Evolutionary conservation across 2,797 vertebrate species (phyloP).

Genomic region (Hypotaenidia okinawae): DNA sequence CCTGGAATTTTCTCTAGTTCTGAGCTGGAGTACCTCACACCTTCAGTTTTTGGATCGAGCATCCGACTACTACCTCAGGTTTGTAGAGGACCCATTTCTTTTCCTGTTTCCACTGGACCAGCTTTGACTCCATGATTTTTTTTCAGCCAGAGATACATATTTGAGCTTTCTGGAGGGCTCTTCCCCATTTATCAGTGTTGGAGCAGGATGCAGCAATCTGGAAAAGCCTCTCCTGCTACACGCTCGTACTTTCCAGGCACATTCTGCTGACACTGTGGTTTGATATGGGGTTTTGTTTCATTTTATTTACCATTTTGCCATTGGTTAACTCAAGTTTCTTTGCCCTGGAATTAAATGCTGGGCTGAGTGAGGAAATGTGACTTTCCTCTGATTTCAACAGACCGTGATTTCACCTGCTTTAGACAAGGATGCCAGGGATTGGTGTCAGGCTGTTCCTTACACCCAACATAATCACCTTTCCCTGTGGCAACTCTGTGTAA

Average conservation of each 20-base stretch:
- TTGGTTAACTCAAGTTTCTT: not conserved
- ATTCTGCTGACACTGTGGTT: not conserved
- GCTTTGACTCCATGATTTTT: not conserved
- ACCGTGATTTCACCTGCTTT: rapidly evolving
- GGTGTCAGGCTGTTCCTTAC: not conserved
- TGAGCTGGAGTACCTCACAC: not conserved
- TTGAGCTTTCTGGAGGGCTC: not conserved
- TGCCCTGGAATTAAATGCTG: not conserved
- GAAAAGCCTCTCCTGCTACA: not conserved
- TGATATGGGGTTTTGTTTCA: not conserved
- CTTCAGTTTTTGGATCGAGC: not conserved
- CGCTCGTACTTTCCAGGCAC: not conserved
- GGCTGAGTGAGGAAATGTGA: not conserved
- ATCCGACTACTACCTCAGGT: not conserved
- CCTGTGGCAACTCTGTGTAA: not conserved
- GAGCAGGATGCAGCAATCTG: not conserved
- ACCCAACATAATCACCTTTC: not conserved
- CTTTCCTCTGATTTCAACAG: not conserved
- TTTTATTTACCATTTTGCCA: not conserved
- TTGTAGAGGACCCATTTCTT: not conserved
- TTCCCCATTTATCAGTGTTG: not conserved
- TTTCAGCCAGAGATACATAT: not conserved
- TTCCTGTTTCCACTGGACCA: not conserved
- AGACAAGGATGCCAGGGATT: not conserved
- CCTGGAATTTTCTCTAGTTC: not conserved